These are phyloP conservation scores for Leucozona laternaria DNA, from an alignment of 2,888 invertebrate genomes.

Conservation along the genomic window DNA sequence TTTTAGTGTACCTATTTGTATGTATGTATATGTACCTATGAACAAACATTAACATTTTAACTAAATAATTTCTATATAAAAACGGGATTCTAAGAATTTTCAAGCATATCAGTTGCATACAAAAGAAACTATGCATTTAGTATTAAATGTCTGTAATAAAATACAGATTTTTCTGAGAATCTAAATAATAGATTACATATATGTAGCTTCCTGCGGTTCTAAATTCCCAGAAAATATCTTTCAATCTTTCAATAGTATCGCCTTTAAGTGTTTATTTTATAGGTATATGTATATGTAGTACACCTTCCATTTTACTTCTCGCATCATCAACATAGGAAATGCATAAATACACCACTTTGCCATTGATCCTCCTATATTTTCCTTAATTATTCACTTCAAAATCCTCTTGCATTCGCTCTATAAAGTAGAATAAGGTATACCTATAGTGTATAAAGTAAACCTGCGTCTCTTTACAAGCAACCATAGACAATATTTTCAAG, in stretches of 20 bases:
- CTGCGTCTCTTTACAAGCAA: not conserved
- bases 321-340: constrained; percentile 10
- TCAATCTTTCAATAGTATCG: not conserved
- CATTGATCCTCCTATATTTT: constrained; percentile 23
- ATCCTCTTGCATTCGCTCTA: not conserved
- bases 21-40: no score
- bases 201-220: not conserved
- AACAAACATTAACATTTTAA: no score
- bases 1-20: no score
- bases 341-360: constrained; percentile 44
- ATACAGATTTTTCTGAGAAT: not conserved
- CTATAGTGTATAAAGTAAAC: not conserved
- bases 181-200: not conserved
- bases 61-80: no score
- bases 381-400: constrained; percentile 52
- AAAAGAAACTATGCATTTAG: not conserved
- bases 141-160: not conserved
- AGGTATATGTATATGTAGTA: not conserved
- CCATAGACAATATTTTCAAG: constrained; percentile 17
- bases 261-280: not conserved
- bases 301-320: not conserved
- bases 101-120: not conserved
- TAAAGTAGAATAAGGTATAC: not conserved
- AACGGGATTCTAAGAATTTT: not conserved
- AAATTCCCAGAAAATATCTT: not conserved